Base-by-base conservation (phyloP, 2,888 invertebrate genomes). In the Rhingia campestris region DNA sequence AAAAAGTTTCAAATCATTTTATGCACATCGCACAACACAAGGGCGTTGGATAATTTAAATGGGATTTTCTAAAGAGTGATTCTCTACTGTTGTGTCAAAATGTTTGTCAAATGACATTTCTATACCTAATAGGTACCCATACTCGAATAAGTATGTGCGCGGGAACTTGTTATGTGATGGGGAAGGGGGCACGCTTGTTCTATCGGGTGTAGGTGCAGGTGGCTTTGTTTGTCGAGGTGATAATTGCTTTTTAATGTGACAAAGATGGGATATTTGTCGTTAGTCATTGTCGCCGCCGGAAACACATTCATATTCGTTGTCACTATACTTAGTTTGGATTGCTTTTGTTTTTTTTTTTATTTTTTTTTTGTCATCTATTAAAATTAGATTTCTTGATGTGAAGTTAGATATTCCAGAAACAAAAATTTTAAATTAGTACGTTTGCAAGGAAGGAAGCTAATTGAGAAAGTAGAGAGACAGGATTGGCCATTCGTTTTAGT, bases 231-330 rank as follows among this genome's bases (percentile, higher is more conserved):
- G 80, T 47, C 61, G 43, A 84, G 70, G 80, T 70, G 77, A 79
- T 84, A 84, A 84, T 84, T 84, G 80, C 80, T 80, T 84, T 84
- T 84, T 84, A 84, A 84, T 84, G 80, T 66, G 84, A 80, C 74
- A 75, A 74, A 73, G 74, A 79, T 80, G 77, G 54, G 53, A 79
- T 63, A 6, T 41, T 51, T 22, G 51, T 63, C 39, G 35, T 32
- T 22, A 61, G 49, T 37, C n/a, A 37, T 45, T 6, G 37, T 45
- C 12, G 22, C 43, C 54, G 66, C 74, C 80, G 84, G 84, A 84
- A 79, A 69, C 74, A 41, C 73, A 58, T 63, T 58, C 59, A 74
- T 67, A 58, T 63, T 58, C 59, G 69, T 43, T 63, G 66, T 66
- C 51, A 66, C 41, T 70, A 51, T n/a, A 22, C 22, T 22, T 22